Conservation (phyloP, 2,888 invertebrate species). For the Germaria angustata region DNA sequence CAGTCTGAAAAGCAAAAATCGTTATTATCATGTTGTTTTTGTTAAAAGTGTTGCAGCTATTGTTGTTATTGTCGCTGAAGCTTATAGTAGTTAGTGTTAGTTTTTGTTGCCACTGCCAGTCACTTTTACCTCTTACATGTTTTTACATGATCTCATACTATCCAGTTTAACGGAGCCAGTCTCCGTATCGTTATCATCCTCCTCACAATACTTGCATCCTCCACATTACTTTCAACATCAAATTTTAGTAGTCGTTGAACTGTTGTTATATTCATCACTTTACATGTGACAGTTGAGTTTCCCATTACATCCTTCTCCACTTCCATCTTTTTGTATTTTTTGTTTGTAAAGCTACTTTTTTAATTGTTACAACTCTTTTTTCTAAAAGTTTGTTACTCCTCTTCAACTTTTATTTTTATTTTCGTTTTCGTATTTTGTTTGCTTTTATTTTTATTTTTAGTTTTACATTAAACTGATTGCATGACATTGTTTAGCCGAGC, state of each 20-base stretch:
- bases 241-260: slow-evolving; percentile 43
- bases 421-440: neutral
- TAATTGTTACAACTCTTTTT: slow-evolving; percentile 64
- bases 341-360: slow-evolving; percentile 54
- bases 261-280: slow-evolving; percentile 38
- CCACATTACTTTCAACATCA: slow-evolving; percentile 9
- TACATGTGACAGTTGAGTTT: slow-evolving; percentile 48
- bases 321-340: neutral
- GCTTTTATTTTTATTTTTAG: slow-evolving; percentile 42
- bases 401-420: slow-evolving; percentile 45
- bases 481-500: slow-evolving; percentile 67
- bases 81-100: slow-evolving; percentile 56
- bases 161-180: slow-evolving; percentile 15
- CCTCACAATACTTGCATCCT: slow-evolving; percentile 12
- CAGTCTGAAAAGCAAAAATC: slow-evolving; percentile 7
- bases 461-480: slow-evolving; percentile 66
- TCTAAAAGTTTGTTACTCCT: slow-evolving; percentile 30
- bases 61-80: slow-evolving; percentile 53
- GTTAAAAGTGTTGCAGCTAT: slow-evolving; percentile 33
- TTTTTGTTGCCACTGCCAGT: slow-evolving; percentile 64
- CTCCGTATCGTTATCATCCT: slow-evolving; percentile 24
- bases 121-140: slow-evolving; percentile 64
- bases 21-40: slow-evolving; percentile 59
- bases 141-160: slow-evolving; percentile 56
- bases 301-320: neutral